These are phyloP conservation scores for Trididemnum clinides DNA, from an alignment of 23 tunicate genomes.

Conservation along the genomic window DNA sequence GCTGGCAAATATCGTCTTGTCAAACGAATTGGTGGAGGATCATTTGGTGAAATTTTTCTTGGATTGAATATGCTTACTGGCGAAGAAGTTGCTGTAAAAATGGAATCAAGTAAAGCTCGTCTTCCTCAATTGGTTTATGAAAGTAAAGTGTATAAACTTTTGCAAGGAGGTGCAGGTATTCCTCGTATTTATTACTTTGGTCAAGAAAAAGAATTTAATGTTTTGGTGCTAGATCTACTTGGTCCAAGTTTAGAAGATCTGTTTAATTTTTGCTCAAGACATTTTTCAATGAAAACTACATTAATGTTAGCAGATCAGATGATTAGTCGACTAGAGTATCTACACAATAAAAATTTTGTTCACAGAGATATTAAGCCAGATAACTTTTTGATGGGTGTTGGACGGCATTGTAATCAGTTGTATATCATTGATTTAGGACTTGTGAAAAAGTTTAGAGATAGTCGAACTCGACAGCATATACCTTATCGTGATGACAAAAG, in stretches of 20 bases:
- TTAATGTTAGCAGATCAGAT: slow-evolving; percentile 96
- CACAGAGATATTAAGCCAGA: slow-evolving; percentile 98
- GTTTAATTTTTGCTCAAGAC: slow-evolving; percentile 87
- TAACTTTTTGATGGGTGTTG: slow-evolving; percentile 96
- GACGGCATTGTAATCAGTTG: slow-evolving; percentile 95
- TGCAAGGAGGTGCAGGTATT: slow-evolving; percentile 89
- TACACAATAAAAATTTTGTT: slow-evolving; percentile 95
- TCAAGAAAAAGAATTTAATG: slow-evolving; percentile 93
- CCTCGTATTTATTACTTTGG: slow-evolving; percentile 95
- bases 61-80: slow-evolving; percentile 99
- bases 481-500: slow-evolving; percentile 95
- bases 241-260: slow-evolving; percentile 98
- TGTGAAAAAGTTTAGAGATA: slow-evolving; percentile 92
- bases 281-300: slow-evolving; percentile 94
- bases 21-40: slow-evolving; percentile 96
- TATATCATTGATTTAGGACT: slow-evolving; percentile 94
- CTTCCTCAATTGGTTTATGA: slow-evolving; percentile 94
- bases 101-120: slow-evolving; percentile 90
- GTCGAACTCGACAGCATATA: slow-evolving; percentile 90
- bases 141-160: slow-evolving; percentile 91
- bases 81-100: slow-evolving; percentile 96
- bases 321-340: slow-evolving; percentile 92
- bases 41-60: slow-evolving; percentile 98
- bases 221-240: slow-evolving; percentile 92
- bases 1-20: slow-evolving; percentile 98